phyloP scores from a whole-genome alignment of 2,888 invertebrate species.

The Drosophila mayaguana region DNA sequence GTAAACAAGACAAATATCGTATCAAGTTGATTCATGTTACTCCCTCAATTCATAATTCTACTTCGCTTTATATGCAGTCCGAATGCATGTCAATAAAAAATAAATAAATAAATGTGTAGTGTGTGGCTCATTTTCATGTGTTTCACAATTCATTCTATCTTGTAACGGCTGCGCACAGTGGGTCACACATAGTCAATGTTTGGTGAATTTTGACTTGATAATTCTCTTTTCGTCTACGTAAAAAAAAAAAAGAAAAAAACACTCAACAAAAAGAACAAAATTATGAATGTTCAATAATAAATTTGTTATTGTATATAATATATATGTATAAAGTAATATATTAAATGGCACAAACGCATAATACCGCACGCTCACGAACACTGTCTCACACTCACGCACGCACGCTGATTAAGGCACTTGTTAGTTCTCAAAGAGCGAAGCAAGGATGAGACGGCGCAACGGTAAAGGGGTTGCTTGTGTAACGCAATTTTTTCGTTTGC shows the following conservation, averaged over 20 bases:
- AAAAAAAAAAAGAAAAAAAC: background rate
- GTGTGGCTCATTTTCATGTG: constrained; percentile 3
- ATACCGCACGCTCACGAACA: constrained; percentile 43
- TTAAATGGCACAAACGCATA: constrained; percentile 42
- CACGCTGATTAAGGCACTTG: constrained; percentile 60
- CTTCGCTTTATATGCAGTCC: background rate
- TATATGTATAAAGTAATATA: constrained; percentile 8
- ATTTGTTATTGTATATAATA: constrained; percentile 13
- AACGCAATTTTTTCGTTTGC: constrained; percentile 70
- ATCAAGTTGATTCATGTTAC: constrained; percentile 18
- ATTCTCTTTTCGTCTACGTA: constrained; percentile 1
- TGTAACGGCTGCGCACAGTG: constrained; percentile 1
- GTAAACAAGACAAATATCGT: constrained; percentile 9
- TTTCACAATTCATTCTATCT: constrained; percentile 17
- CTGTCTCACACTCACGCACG: constrained; percentile 24
- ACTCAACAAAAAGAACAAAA: constrained; percentile 15
- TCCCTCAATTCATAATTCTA: constrained; percentile 7
- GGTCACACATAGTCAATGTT: constrained; percentile 34
- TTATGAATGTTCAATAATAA: constrained; percentile 12
- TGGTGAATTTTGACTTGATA: constrained; percentile 22
- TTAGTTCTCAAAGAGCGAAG: constrained; percentile 40
- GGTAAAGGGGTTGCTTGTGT: constrained; percentile 68
- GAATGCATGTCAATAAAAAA: constrained; percentile 7
- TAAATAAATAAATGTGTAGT: background rate
- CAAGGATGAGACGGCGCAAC: constrained; percentile 32